Evolutionary conservation across 2,888 invertebrate species (phyloP).

Genomic region (Oscheius myriophilus): DNA sequence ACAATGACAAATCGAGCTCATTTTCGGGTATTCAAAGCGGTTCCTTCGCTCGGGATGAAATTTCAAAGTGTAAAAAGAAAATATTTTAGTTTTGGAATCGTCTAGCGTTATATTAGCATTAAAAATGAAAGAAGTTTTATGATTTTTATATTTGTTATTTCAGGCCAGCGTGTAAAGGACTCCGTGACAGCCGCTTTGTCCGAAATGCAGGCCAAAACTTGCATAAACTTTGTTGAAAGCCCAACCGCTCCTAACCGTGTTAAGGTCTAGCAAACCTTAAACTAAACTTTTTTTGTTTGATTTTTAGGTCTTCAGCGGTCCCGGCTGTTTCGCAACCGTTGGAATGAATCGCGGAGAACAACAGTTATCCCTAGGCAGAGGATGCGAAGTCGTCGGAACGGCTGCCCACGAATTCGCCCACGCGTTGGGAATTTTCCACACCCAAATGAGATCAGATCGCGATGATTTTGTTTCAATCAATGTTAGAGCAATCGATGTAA

Average conservation of each 20-base stretch:
- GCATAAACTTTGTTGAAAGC: neutral
- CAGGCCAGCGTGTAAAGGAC: neutral
- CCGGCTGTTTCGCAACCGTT: neutral
- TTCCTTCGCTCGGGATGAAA: too few relatives aligned
- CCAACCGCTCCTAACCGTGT: neutral
- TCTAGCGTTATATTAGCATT: too few relatives aligned
- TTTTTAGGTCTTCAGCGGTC: conserved; percentile 1
- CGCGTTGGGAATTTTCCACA: conserved; percentile 38
- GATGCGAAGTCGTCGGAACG: conserved; percentile 12
- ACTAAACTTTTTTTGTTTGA: neutral
- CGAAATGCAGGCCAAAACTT: neutral
- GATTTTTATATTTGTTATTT: too few relatives aligned
- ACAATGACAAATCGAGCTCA: too few relatives aligned
- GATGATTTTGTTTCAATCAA: conserved; percentile 40
- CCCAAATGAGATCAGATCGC: conserved; percentile 45
- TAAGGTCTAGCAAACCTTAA: neutral
- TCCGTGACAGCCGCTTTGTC: neutral
- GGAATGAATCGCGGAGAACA: conserved; percentile 6
- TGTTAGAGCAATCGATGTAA: conserved; percentile 31
- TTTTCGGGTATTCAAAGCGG: too few relatives aligned
- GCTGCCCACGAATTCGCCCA: conserved; percentile 46
- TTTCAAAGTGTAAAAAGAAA: too few relatives aligned
- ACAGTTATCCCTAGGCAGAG: neutral
- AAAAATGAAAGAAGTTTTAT: too few relatives aligned
- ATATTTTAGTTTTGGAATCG: too few relatives aligned